A percentile compares a stretch with the other conserved stretches of the same genome.
Conservation (phyloP, 1,140 invertebrate species). For the Leptopilina boulardi region DNA sequence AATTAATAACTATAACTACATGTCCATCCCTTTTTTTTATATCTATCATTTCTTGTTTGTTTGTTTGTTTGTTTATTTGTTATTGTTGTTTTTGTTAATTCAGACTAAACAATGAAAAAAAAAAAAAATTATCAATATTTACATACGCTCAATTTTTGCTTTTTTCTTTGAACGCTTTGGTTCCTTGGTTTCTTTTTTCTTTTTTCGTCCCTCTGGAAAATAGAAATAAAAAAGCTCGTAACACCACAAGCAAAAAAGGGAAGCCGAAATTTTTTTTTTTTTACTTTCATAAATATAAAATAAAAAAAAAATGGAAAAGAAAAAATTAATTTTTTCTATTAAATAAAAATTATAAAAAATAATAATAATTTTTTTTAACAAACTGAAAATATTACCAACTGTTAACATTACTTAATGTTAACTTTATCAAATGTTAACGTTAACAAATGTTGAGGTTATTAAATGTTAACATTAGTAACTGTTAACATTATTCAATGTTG, state of each 20-base stretch:
- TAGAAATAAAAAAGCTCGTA: conserved; percentile 24
- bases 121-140: neutral
- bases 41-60: too few relatives aligned
- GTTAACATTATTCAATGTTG: too few relatives aligned
- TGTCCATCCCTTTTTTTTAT: neutral
- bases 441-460: too few relatives aligned
- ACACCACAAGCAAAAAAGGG: neutral
- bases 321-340: too few relatives aligned
- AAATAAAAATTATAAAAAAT: too few relatives aligned
- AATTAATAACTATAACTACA: neutral
- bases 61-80: neutral
- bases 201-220: conserved; percentile 26
- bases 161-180: conserved; percentile 15
- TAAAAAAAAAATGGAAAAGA: neutral
- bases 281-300: too few relatives aligned
- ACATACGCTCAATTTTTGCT: conserved; percentile 19
- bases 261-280: neutral
- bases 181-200: conserved; percentile 30
- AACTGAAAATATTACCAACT: too few relatives aligned
- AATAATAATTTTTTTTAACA: too few relatives aligned
- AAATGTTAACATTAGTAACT: too few relatives aligned
- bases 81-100: conserved; percentile 16
- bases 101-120: neutral
- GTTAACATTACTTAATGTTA: too few relatives aligned
- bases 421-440: too few relatives aligned